Evolutionary conservation across 2,113 vertebrate genomes (phyloP).

Genomic region (Ophthalmolycus amberensis): DNA sequence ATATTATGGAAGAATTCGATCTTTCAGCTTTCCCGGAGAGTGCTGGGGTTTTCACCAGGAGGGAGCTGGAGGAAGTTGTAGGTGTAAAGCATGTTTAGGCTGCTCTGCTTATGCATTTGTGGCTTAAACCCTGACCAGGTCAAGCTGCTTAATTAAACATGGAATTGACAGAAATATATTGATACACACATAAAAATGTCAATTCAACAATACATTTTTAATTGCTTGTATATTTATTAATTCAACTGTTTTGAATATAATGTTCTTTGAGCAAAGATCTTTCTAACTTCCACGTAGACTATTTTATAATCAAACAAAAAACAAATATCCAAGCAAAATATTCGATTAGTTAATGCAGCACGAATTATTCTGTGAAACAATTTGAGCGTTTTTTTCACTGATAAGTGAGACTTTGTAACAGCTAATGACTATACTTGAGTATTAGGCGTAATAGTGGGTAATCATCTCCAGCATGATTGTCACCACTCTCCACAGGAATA

Average conservation of each 20-base stretch:
- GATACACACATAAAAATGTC: too few species aligned
- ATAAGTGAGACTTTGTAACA: conserved; percentile 42
- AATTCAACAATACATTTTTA: too few species aligned
- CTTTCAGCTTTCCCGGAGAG: neutral
- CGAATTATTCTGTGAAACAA: neutral
- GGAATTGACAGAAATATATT: neutral
- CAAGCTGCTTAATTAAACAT: neutral
- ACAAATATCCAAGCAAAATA: neutral
- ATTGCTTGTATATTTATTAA: neutral
- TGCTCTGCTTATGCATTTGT: neutral
- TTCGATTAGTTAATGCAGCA: conserved; percentile 2
- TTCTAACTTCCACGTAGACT: neutral
- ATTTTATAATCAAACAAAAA: neutral
- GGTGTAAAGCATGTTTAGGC: neutral
- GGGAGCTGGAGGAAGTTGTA: conserved; percentile 6
- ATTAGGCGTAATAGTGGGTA: conserved; percentile 52
- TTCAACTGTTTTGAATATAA: neutral
- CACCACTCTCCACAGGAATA: conserved; percentile 65
- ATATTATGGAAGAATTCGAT: conserved; percentile 14
- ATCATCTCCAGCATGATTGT: conserved; percentile 69
- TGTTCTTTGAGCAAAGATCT: neutral
- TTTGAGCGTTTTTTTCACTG: neutral
- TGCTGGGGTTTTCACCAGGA: neutral
- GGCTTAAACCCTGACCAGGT: neutral
- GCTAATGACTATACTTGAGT: conserved; percentile 51